Evolutionary conservation across 2,888 invertebrate species (phyloP).

Genomic region (Lepidocyrtoides sp.): DNA sequence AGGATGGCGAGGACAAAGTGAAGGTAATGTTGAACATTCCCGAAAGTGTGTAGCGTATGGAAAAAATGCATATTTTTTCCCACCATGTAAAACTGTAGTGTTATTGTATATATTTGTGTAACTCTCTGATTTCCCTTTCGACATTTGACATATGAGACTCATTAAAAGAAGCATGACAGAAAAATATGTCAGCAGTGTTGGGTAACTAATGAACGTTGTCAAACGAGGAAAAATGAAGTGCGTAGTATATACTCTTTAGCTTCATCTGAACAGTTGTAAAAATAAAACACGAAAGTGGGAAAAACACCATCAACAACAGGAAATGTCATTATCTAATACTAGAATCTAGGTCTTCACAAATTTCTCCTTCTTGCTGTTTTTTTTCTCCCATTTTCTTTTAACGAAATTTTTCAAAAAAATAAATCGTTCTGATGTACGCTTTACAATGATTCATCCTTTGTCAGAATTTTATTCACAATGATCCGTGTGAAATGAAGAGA

Average conservation of each 20-base stretch:
- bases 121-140: conserved; percentile 53
- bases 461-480: conserved; percentile 20
- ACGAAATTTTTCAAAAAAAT: background rate
- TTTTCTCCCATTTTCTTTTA: background rate
- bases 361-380: background rate
- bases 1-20: conserved; percentile 6
- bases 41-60: conserved; percentile 5
- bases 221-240: conserved; percentile 63
- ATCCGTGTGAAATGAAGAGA: conserved; percentile 55
- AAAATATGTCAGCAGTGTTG: conserved; percentile 73
- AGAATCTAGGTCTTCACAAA: background rate
- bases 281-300: background rate
- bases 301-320: conserved; percentile 44
- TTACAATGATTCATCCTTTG: background rate
- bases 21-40: background rate
- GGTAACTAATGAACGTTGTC: conserved; percentile 74
- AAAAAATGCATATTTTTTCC: conserved; percentile 42
- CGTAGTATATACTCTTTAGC: background rate
- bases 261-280: background rate
- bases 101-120: background rate
- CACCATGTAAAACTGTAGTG: conserved; percentile 7
- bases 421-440: background rate
- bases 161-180: conserved; percentile 66
- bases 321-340: background rate
- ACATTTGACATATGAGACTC: conserved; percentile 74